phyloP scores from a whole-genome alignment of 2,888 invertebrate species.

The Aelia acuminata region DNA sequence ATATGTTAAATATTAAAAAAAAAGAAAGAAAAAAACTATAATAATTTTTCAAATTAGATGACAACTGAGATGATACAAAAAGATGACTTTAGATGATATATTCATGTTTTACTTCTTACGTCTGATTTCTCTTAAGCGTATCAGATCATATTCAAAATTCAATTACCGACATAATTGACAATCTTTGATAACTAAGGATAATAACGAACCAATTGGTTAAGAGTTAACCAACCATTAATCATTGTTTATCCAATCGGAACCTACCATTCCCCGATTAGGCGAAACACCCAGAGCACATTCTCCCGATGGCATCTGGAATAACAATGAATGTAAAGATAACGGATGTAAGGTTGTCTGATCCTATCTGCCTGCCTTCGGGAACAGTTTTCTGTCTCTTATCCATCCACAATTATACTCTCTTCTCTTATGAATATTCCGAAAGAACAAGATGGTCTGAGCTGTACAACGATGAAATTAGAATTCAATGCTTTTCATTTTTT shows the following conservation, averaged over 20 bases:
- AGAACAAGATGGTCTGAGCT: background rate
- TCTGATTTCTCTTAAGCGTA: background rate
- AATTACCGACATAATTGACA: background rate
- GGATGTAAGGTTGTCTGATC: background rate
- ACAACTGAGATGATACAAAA: too few relatives aligned
- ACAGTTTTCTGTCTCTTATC: background rate
- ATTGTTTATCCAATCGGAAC: background rate
- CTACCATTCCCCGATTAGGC: background rate
- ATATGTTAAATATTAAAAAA: too few relatives aligned
- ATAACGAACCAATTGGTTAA: background rate
- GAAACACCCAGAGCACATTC: background rate
- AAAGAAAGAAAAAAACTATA: too few relatives aligned
- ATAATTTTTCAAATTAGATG: too few relatives aligned
- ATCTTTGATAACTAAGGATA: background rate
- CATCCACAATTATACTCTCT: background rate
- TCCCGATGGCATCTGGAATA: constrained; percentile 17
- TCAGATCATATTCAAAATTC: background rate
- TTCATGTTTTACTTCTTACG: background rate
- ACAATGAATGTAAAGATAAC: constrained; percentile 6
- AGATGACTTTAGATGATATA: too few relatives aligned
- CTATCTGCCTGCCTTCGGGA: background rate
- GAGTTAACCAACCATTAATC: background rate
- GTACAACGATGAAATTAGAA: background rate
- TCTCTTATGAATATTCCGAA: constrained; percentile 22
- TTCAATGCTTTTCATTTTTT: background rate